phyloP scores from a whole-genome alignment of 1,140 invertebrate species.

The Delia radicum region DNA sequence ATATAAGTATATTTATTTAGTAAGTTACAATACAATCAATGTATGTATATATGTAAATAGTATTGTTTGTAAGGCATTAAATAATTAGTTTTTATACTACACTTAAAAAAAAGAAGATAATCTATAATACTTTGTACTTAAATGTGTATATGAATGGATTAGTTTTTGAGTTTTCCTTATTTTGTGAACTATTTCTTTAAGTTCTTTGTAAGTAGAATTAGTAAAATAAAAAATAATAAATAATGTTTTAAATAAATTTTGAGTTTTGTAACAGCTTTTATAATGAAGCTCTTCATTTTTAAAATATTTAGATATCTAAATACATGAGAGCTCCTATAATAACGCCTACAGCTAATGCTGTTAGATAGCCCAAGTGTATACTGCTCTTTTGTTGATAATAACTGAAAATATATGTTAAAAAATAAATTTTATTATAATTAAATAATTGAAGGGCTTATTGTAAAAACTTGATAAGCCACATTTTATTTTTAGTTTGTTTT shows the following conservation, averaged over 20 bases:
- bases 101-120: conserved; percentile 9
- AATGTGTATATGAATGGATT: neutral
- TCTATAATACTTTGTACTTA: conserved; percentile 19
- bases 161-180: neutral
- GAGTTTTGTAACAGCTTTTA: neutral
- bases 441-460: too few species aligned
- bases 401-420: conserved; percentile 31
- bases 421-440: neutral
- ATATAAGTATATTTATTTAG: conserved; percentile 20
- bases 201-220: neutral
- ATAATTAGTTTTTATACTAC: neutral
- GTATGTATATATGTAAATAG: too few species aligned
- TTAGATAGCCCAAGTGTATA: conserved; percentile 41
- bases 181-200: neutral
- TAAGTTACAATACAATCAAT: conserved; percentile 9
- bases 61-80: conserved; percentile 12
- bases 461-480: too few species aligned
- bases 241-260: neutral
- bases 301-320: conserved; percentile 24
- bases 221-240: too few species aligned
- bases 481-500: too few species aligned
- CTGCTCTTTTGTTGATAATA: conserved; percentile 30
- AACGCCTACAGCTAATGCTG: conserved; percentile 36
- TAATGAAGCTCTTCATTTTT: neutral
- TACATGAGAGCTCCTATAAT: conserved; percentile 39